Percentiles rank a stretch among this genome's conserved stretches.
Conservation (phyloP, 2,797 vertebrate species). For the Sebastes miniatus region DNA sequence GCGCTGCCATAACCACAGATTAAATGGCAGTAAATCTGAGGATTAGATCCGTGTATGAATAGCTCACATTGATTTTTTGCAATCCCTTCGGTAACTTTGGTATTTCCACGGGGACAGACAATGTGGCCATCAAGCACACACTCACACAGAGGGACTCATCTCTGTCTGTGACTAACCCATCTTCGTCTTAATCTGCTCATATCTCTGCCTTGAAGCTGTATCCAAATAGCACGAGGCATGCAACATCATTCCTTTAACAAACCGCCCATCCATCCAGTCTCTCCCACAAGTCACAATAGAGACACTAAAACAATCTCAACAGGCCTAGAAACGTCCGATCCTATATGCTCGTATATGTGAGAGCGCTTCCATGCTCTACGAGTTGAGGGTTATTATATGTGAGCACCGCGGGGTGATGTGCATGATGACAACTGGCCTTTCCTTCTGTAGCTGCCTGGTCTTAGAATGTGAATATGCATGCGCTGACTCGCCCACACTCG, state of each 20-base stretch:
- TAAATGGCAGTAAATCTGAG: conserved; percentile 82
- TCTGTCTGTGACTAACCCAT: conserved; percentile 44
- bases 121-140: conserved; percentile 36
- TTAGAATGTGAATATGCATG: conserved; percentile 28
- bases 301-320: conserved; percentile 41
- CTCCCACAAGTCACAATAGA: conserved; percentile 42
- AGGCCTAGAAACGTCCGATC: conserved; percentile 55
- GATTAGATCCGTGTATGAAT: conserved; percentile 82
- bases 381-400: conserved; percentile 52
- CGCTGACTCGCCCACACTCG: background rate
- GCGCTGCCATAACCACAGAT: conserved; percentile 79
- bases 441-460: conserved; percentile 27
- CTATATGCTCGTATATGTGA: conserved; percentile 33
- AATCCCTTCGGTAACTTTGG: conserved; percentile 65
- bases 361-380: conserved; percentile 29
- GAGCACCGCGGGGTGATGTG: conserved; percentile 34
- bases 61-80: conserved; percentile 70
- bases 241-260: conserved; percentile 39
- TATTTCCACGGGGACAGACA: conserved; percentile 60
- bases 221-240: conserved; percentile 26
- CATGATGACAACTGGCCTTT: conserved; percentile 44
- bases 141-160: background rate
- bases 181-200: conserved; percentile 51
- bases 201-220: conserved; percentile 35
- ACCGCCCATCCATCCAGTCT: conserved; percentile 19